Evolutionary conservation across 2,113 vertebrate genomes (phyloP).

Genomic region (Morone saxatilis): DNA sequence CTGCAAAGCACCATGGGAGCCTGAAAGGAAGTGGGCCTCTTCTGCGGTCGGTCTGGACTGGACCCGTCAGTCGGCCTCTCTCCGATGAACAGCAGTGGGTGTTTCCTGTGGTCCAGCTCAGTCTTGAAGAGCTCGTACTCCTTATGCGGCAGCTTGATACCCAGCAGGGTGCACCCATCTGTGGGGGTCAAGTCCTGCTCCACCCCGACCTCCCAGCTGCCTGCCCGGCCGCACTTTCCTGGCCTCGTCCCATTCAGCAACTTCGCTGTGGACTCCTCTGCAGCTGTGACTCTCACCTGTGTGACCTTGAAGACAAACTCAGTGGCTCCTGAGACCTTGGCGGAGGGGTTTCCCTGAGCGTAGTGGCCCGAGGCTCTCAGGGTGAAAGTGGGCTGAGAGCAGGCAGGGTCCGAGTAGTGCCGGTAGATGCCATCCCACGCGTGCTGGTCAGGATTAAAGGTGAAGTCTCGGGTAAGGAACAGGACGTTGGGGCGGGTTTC

Average conservation of each 20-base stretch:
- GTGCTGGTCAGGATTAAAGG: slow-evolving; percentile 83
- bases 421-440: slow-evolving; percentile 90
- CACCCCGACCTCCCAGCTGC: slow-evolving; percentile 84
- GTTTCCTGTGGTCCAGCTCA: slow-evolving; percentile 84
- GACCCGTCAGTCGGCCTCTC: slow-evolving; percentile 92
- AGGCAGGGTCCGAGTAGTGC: slow-evolving; percentile 90
- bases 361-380: slow-evolving; percentile 88
- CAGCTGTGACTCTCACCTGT: slow-evolving; percentile 82
- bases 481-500: slow-evolving; percentile 90
- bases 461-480: slow-evolving; percentile 91
- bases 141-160: slow-evolving; percentile 90
- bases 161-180: slow-evolving; percentile 87
- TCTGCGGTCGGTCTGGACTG: slow-evolving; percentile 86
- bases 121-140: slow-evolving; percentile 92
- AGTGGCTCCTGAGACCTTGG: slow-evolving; percentile 82
- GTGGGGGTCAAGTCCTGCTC: slow-evolving; percentile 91
- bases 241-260: slow-evolving; percentile 85
- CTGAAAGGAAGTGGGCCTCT: slow-evolving; percentile 91
- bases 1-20: slow-evolving; percentile 88
- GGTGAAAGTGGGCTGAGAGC: slow-evolving; percentile 89
- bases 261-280: slow-evolving; percentile 81
- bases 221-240: slow-evolving; percentile 85
- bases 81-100: slow-evolving; percentile 88
- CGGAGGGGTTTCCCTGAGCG: slow-evolving; percentile 82
- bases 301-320: slow-evolving; percentile 91